Conservation (phyloP, 92 coral and sea anemone species). For the Metridium senile region DNA sequence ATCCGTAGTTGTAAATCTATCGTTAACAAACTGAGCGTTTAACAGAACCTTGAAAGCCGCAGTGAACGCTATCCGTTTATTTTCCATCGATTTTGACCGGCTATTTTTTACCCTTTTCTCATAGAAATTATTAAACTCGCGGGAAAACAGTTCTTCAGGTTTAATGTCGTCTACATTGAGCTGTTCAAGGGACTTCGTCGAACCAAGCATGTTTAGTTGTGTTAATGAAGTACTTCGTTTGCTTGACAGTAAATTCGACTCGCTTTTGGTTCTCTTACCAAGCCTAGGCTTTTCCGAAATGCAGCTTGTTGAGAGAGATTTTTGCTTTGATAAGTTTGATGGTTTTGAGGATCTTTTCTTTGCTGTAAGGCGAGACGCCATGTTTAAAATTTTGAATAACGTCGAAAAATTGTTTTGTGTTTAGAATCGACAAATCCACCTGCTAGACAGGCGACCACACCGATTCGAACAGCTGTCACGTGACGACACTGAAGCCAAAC, state of each 20-base stretch:
- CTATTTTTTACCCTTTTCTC: constrained; percentile 47
- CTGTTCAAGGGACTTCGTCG: constrained; percentile 35
- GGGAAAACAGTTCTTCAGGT: constrained; percentile 59
- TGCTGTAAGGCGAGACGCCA: constrained; percentile 14
- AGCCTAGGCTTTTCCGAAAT: constrained; percentile 21
- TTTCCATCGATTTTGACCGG: constrained; percentile 35
- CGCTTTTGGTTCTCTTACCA: constrained; percentile 21
- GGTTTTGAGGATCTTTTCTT: constrained; percentile 3
- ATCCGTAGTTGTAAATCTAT: constrained; percentile 68
- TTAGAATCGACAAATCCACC: constrained; percentile 24
- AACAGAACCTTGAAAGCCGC: constrained; percentile 69
- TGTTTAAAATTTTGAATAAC: background rate
- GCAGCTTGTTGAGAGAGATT: constrained; percentile 35
- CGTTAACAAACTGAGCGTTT: constrained; percentile 63
- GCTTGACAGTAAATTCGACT: constrained; percentile 31
- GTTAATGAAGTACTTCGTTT: constrained; percentile 37
- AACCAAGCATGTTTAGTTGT: constrained; percentile 42
- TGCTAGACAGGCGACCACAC: constrained; percentile 27
- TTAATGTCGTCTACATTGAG: constrained; percentile 7
- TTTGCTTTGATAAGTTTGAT: constrained; percentile 17
- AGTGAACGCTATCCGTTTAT: constrained; percentile 68
- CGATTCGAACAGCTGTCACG: constrained; percentile 36
- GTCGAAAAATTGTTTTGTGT: background rate
- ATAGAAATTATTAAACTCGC: constrained; percentile 63
- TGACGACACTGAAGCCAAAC: constrained; percentile 16